Conservation (phyloP, 2,113 vertebrate species). For the Macquaria australasica region DNA sequence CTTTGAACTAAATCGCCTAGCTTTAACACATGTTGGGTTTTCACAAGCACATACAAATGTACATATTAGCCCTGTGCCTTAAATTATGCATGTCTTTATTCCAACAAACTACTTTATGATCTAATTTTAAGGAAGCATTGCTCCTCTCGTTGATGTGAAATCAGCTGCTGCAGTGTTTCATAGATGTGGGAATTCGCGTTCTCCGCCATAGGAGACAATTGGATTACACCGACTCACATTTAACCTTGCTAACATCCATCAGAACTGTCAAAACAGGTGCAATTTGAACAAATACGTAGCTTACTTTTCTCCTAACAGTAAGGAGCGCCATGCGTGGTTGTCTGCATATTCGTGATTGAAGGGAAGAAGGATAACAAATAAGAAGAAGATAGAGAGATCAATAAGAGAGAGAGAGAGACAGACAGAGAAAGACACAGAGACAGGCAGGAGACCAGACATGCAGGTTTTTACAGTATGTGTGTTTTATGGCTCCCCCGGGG, state of each 20-base stretch:
- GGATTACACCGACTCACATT: neutral
- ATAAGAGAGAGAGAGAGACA: slow-evolving; percentile 17
- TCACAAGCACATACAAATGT: neutral
- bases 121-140: neutral
- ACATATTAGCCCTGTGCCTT: neutral
- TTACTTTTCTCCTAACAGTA: neutral
- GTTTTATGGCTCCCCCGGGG: slow-evolving; percentile 66
- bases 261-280: slow-evolving; percentile 2
- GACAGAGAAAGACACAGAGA: slow-evolving; percentile 26
- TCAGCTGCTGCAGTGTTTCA: neutral
- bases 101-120: neutral
- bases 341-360: slow-evolving; percentile 22
- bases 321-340: neutral
- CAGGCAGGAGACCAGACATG: slow-evolving; percentile 67
- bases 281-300: neutral
- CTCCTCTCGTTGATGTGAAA: neutral
- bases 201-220: neutral
- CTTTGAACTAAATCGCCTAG: neutral
- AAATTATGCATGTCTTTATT: neutral
- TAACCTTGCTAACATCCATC: slow-evolving; percentile 4
- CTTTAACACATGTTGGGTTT: neutral
- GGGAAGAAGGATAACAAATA: neutral
- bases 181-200: neutral
- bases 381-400: slow-evolving; percentile 13
- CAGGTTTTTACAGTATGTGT: slow-evolving; percentile 61